Evolutionary conservation across 1,140 invertebrate species (phyloP).

Genomic region (Ostrea denselamellosa): DNA sequence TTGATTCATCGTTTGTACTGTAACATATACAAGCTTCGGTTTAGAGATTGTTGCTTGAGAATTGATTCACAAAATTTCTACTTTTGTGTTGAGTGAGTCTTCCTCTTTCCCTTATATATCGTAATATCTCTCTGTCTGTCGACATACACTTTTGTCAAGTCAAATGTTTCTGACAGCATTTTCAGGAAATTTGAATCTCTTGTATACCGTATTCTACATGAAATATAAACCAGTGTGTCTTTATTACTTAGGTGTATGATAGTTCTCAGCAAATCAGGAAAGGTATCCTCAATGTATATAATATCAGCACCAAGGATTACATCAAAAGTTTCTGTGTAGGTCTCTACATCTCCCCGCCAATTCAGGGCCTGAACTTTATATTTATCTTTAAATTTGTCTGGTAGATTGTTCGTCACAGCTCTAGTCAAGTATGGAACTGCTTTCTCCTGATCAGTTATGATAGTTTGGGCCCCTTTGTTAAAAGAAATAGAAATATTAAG

Average conservation of each 20-base stretch:
- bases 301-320: slow-evolving; percentile 77
- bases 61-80: not conserved
- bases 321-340: slow-evolving; percentile 65
- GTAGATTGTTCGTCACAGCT: slow-evolving; percentile 65
- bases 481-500: not conserved
- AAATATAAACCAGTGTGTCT: slow-evolving; percentile 69
- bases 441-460: slow-evolving; percentile 72
- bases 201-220: slow-evolving; percentile 75
- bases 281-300: slow-evolving; percentile 77
- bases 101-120: slow-evolving; percentile 62
- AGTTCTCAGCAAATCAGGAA: slow-evolving; percentile 72
- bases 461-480: slow-evolving; percentile 68
- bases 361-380: slow-evolving; percentile 66
- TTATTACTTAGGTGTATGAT: slow-evolving; percentile 65
- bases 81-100: not conserved
- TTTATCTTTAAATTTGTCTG: slow-evolving; percentile 11
- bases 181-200: slow-evolving; percentile 72
- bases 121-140: slow-evolving; percentile 67
- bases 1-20: too few relatives aligned
- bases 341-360: slow-evolving; percentile 69
- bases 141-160: slow-evolving; percentile 65
- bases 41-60: too few relatives aligned
- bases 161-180: slow-evolving; percentile 68
- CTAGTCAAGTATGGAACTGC: slow-evolving; percentile 63
- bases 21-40: too few relatives aligned